A percentile compares a stretch with the other conserved stretches of the same genome.
These are phyloP conservation scores for Ectobius pallidus DNA, from an alignment of 2,888 invertebrate species.

Conservation along the genomic window DNA sequence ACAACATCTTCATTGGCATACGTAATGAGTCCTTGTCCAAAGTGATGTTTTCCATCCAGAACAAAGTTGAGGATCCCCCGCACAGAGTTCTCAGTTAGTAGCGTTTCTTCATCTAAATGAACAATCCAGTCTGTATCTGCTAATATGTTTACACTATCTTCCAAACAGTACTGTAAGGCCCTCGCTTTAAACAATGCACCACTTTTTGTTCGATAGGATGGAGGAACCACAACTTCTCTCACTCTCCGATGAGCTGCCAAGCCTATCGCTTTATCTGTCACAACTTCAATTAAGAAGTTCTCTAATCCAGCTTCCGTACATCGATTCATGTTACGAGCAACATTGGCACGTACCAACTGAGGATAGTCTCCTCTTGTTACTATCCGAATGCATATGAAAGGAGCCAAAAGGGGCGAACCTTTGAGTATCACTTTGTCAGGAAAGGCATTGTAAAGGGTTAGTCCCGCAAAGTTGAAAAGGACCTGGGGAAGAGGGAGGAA, in stretches of 20 bases:
- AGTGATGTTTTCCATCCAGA: slow-evolving; percentile 90
- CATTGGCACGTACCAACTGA: slow-evolving; percentile 86
- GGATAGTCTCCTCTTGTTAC: slow-evolving; percentile 96
- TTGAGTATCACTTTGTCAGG: slow-evolving; percentile 88
- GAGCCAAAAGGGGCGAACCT: slow-evolving; percentile 89
- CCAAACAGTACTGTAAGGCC: slow-evolving; percentile 93
- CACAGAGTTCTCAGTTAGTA: slow-evolving; percentile 90
- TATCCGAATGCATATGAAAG: slow-evolving; percentile 92
- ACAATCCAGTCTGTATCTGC: slow-evolving; percentile 94
- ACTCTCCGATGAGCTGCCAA: slow-evolving; percentile 77
- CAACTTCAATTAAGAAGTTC: slow-evolving; percentile 95
- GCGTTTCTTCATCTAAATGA: slow-evolving; percentile 96
- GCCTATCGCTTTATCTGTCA: slow-evolving; percentile 86
- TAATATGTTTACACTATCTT: slow-evolving; percentile 83
- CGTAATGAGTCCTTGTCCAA: slow-evolving; percentile 94
- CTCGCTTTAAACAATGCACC: slow-evolving; percentile 94
- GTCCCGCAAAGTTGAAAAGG: slow-evolving; percentile 84
- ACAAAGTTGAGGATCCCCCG: slow-evolving; percentile 93
- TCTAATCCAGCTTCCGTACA: slow-evolving; percentile 90
- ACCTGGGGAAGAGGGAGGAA: slow-evolving; percentile 89
- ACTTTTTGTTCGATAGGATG: slow-evolving; percentile 83
- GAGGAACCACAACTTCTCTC: slow-evolving; percentile 87
- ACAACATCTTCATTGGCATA: slow-evolving; percentile 96
- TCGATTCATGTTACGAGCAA: slow-evolving; percentile 82
- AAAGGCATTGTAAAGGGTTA: slow-evolving; percentile 91